Percentiles rank a stretch among this genome's conserved stretches.
Evolutionary conservation across 2,797 vertebrate species (phyloP).

Genomic region (Lithobates pipiens): DNA sequence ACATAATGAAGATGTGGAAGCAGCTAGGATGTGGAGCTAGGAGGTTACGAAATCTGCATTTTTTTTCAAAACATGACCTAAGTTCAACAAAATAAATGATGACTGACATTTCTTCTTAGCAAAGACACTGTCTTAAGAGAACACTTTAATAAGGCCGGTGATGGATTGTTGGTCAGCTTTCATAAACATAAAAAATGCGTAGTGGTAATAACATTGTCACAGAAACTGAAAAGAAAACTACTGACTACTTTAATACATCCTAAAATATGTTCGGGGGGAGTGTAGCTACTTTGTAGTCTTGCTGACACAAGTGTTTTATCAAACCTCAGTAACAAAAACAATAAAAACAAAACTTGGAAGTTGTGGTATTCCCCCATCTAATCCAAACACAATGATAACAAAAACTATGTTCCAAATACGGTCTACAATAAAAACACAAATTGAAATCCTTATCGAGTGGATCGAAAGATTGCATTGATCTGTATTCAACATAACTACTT

Average conservation of each 20-base stretch:
- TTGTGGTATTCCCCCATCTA: no score
- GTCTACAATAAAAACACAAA: background rate
- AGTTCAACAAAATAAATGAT: slow-evolving; percentile 20
- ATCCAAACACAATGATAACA: background rate
- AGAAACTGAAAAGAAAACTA: background rate
- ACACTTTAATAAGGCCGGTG: background rate
- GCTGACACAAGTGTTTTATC: no score
- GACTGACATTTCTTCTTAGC: slow-evolving; percentile 20
- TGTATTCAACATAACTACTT: background rate
- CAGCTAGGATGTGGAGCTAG: background rate
- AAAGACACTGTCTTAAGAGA: background rate
- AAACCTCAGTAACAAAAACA: no score
- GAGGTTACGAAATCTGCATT: background rate
- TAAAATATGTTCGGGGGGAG: background rate
- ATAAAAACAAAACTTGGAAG: no score
- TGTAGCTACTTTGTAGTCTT: background rate
- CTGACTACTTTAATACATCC: background rate
- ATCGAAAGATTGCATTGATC: background rate
- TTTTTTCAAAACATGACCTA: slow-evolving; percentile 24
- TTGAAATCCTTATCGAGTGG: background rate
- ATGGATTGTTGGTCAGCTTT: background rate
- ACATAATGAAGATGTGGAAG: background rate
- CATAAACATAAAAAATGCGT: background rate
- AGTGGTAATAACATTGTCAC: background rate
- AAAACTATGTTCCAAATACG: background rate